Base-by-base conservation (phyloP, 2,888 invertebrate genomes). In the Arrhopalites spinosus region DNA sequence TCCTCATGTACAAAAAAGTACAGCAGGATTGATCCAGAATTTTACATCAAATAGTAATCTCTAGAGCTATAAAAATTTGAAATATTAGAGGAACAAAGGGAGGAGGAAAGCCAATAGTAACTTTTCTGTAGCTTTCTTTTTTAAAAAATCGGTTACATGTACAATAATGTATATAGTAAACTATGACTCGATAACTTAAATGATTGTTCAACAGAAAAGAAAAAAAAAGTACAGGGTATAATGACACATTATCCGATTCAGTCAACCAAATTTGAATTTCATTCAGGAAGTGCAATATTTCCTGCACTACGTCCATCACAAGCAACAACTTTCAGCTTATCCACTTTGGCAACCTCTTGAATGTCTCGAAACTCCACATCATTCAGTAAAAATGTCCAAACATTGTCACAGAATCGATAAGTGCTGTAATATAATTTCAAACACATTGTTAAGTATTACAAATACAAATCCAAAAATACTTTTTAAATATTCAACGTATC, bases 331-430 rank as follows among this genome's bases (percentile, higher is more conserved):
- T 98, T 98, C 17, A 98, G 94, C 88, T 95, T 95, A 85, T 95
- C 95, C 69, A 95, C 94, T 87, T 92, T 92, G 15, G 93, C 93
- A 79, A 96, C 91, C 85, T 96, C 96, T 85, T 95, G 94, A 0
- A 95, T 93, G 86, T 98, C 98, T 82, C 95, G 89, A 85, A 98
- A 98, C 86, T 98, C 98, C 11, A 98, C 98, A 87, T 98, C 95
- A 85, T 96, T 96, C 83, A 99, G 88, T 90, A 99, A 95, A 85
- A 99, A 96, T 7, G 99, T 99, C 99, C 99, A 99, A 1, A 99
- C 99, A 88, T 99, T 99, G 88, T 99, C 99, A 89, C 99, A 99
- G 87, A 99, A 99, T 84, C 99, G 88, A 86, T 93, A 89, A 89
- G 90, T 90, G 11, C 36, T 36, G 83, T 89, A 88, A 79, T 91